phyloP scores from a whole-genome alignment of 2,797 vertebrate genomes.

The Tadarida brasiliensis region DNA sequence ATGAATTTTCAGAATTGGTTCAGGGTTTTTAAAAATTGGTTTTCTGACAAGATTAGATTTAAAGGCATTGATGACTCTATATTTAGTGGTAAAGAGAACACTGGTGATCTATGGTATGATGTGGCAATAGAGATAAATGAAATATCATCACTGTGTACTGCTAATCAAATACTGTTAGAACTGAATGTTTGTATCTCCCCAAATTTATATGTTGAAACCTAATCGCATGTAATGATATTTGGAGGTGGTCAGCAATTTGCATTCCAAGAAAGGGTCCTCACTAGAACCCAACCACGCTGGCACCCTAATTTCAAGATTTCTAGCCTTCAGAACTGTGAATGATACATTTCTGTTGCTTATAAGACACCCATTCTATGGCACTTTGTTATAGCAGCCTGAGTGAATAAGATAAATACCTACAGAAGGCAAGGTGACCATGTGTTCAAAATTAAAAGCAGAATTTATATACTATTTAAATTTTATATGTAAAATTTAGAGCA shows the following conservation, averaged over 20 bases:
- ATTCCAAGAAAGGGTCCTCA: not conserved
- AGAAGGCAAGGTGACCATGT: not conserved
- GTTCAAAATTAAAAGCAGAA: constrained; percentile 13
- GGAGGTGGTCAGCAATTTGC: not conserved
- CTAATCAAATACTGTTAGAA: not conserved
- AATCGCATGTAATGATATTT: not conserved
- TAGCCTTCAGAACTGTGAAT: not conserved
- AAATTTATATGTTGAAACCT: not conserved
- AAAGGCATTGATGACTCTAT: not conserved
- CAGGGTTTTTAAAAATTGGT: not conserved
- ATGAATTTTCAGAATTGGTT: not conserved
- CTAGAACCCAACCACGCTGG: not conserved
- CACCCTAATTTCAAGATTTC: not conserved
- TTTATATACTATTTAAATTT: constrained; percentile 13
- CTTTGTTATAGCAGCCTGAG: not conserved
- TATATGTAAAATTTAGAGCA: not conserved
- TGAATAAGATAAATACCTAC: not conserved
- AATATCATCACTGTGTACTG: not conserved
- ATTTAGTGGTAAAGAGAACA: not conserved
- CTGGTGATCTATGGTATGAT: not conserved
- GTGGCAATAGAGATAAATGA: not conserved
- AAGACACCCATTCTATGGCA: not conserved
- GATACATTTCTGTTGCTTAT: not conserved
- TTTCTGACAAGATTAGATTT: not conserved
- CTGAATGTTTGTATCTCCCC: not conserved